phyloP scores from a whole-genome alignment of 2,797 vertebrate genomes.

The Myiotriccus ornatus region DNA sequence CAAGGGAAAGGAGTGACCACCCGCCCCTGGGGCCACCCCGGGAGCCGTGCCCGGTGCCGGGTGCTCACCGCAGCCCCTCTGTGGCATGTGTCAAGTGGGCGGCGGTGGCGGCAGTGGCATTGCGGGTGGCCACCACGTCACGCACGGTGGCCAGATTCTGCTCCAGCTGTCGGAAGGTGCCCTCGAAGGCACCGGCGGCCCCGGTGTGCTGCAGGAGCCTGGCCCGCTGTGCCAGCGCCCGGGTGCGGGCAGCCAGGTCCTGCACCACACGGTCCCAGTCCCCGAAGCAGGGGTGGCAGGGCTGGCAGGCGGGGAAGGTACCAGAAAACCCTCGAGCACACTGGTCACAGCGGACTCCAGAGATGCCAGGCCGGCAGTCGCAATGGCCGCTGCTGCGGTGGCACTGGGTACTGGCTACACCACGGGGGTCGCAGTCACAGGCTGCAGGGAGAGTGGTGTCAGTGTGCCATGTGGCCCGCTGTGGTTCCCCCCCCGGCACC shows the following conservation, averaged over 20 bases:
- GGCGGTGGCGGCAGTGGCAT: conserved; percentile 81
- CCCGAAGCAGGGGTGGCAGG: conserved; percentile 95
- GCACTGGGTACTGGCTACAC: conserved; percentile 88
- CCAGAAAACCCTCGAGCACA: conserved; percentile 94
- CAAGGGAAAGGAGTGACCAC: not conserved
- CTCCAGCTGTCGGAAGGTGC: conserved; percentile 84
- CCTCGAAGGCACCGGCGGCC: conserved; percentile 85
- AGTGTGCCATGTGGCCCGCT: rapidly evolving
- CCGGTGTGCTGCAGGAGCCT: conserved; percentile 88
- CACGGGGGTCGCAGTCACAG: conserved; percentile 91
- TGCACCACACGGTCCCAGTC: conserved; percentile 98
- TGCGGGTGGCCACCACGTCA: conserved; percentile 85
- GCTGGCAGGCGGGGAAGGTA: conserved; percentile 88
- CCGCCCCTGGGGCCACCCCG: rapidly evolving
- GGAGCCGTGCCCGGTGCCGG: rapidly evolving
- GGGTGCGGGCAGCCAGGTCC: conserved; percentile 86
- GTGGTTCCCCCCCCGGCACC: rapidly evolving
- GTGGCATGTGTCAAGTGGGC: conserved; percentile 83
- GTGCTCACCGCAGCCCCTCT: conserved; percentile 82
- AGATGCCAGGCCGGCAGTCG: conserved; percentile 88
- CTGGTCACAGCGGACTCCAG: conserved; percentile 94
- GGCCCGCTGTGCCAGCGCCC: conserved; percentile 77
- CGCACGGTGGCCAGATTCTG: conserved; percentile 84
- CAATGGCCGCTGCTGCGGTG: conserved; percentile 89
- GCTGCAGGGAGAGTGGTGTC: conserved; percentile 68